Percentiles rank a stretch among this genome's conserved stretches.
Conservation (phyloP, 2,113 vertebrate species). For the Oryzias javanicus region DNA sequence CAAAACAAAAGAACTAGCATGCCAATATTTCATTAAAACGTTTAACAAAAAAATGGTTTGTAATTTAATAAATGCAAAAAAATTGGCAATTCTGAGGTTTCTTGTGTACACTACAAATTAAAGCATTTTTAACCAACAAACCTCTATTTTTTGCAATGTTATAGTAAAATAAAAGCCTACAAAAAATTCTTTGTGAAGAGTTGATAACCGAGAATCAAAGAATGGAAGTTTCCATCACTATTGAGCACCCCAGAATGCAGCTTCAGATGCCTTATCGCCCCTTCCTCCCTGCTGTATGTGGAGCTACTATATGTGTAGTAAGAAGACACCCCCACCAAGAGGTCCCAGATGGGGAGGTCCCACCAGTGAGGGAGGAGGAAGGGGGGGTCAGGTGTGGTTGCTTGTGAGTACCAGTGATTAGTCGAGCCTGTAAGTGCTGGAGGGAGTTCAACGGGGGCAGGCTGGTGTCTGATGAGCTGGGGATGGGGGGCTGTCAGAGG, state of each 20-base stretch:
- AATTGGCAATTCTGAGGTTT: too few species aligned
- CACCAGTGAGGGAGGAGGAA: constrained; percentile 67
- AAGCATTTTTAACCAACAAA: too few species aligned
- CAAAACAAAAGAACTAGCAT: too few species aligned
- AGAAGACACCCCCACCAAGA: constrained; percentile 78
- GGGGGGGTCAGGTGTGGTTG: constrained; percentile 79
- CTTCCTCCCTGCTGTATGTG: constrained; percentile 33
- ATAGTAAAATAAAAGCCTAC: too few species aligned
- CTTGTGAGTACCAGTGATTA: constrained; percentile 91
- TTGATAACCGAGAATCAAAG: too few species aligned
- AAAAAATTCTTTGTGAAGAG: too few species aligned
- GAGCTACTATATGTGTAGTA: constrained; percentile 77
- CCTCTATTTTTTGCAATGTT: too few species aligned
- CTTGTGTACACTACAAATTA: too few species aligned
- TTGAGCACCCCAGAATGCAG: not conserved
- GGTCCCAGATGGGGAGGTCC: constrained; percentile 89
- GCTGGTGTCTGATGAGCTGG: constrained; percentile 71
- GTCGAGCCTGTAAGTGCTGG: constrained; percentile 77
- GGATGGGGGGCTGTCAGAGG: not conserved
- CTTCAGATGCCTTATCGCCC: constrained; percentile 28
- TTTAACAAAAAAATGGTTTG: too few species aligned
- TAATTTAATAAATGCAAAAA: too few species aligned
- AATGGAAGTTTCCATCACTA: not conserved
- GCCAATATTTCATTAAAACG: too few species aligned
- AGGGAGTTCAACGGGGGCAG: constrained; percentile 78